Base-by-base conservation (phyloP, 2,113 vertebrate species). In the Acanthisitta chloris region DNA sequence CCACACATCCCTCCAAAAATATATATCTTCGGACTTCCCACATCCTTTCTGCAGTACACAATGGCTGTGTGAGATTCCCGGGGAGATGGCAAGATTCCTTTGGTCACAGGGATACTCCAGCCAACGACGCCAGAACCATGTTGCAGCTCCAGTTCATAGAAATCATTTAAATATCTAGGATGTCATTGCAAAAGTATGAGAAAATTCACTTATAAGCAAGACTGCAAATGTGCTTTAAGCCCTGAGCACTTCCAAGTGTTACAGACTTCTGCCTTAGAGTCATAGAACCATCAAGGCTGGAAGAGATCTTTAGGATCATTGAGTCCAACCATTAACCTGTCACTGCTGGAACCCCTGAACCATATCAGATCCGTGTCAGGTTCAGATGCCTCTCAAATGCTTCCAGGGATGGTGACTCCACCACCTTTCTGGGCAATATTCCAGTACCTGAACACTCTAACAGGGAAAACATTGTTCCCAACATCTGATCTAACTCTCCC, bases 1-100 rank as follows among this genome's bases (percentile, higher is more conserved):
- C 99, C 99, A 87, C 98, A 98, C 99, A 99, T 99, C 80, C 99
- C 99, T 83, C 99, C 99, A 93, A 99, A 99, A 96, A 99, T 94
- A 96, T 98, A 99, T 86, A 99, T 99, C 96, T 99, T 99, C 23
- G 98, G 98, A 78, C 97, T 98, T 83, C 98, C 96, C 74, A 96
- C 95, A 81, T 98, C 98, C 65, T 97, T 98, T 76, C 97, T 98
- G 91, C 97, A 96, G 94, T 99, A 99, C 42, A 98, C 95, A 28
- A 99, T 98, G 5, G 99, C 97, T 17, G 99, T 99, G 92, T 99
- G 99, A 73, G 99, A 99, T 96, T 99, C 99, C 78, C 99, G 98
- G 9, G 99, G 98, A 58, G 98, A 98, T 4, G 99, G 99, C 55
- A 98, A 97, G 20, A 86, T 74, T 5, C 99, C 99, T 97, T 99